These are phyloP conservation scores for Polypterus senegalus DNA, from an alignment of 2,113 vertebrate genomes.

Conservation along the genomic window DNA sequence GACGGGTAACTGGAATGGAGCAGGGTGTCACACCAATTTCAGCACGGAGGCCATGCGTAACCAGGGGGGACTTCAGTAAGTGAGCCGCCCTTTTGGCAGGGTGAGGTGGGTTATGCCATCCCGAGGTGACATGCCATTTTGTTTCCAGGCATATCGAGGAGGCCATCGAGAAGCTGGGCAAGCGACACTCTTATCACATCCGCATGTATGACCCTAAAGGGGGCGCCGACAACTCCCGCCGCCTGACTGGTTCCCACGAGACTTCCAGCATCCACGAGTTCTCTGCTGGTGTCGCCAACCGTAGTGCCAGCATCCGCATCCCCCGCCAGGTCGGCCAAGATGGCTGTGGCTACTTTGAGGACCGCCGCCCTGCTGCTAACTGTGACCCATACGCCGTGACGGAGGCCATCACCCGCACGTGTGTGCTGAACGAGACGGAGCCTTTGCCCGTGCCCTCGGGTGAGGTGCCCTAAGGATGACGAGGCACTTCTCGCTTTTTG, in stretches of 20 bases:
- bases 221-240: constrained; percentile 52
- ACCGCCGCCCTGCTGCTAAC: constrained; percentile 58
- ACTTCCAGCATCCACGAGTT: constrained; percentile 57
- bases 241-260: constrained; percentile 52
- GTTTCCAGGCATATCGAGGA: constrained; percentile 42
- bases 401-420: constrained; percentile 40
- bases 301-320: constrained; percentile 56
- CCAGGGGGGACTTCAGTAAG: constrained; percentile 56
- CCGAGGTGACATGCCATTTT: not conserved
- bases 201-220: constrained; percentile 43
- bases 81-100: constrained; percentile 5
- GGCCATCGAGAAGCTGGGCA: constrained; percentile 52
- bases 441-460: constrained; percentile 26
- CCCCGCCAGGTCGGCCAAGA: constrained; percentile 55
- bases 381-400: constrained; percentile 61
- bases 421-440: constrained; percentile 39
- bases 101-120: not conserved
- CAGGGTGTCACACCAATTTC: constrained; percentile 52
- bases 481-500: no score
- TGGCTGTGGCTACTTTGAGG: constrained; percentile 52
- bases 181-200: constrained; percentile 52
- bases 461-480: no score
- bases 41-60: constrained; percentile 52
- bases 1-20: constrained; percentile 46
- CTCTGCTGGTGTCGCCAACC: constrained; percentile 52